phyloP scores from a whole-genome alignment of 2,888 invertebrate genomes.

The Erebia ligea region DNA sequence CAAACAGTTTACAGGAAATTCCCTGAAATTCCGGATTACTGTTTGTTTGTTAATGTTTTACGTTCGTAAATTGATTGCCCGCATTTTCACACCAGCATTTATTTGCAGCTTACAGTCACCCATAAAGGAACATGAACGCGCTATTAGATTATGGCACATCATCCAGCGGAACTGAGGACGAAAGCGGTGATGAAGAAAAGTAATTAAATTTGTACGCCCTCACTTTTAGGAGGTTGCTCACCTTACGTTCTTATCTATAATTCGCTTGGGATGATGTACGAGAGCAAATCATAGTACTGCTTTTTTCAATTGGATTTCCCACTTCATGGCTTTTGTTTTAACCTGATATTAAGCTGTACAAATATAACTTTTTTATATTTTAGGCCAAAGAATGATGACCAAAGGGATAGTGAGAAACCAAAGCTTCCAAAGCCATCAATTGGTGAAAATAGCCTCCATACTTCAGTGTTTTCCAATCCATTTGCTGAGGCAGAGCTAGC shows the following conservation, averaged over 20 bases:
- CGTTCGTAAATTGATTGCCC: too few relatives aligned
- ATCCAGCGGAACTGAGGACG: slow-evolving; percentile 78
- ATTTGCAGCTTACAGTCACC: neutral
- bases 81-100: neutral
- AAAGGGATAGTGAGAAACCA: slow-evolving; percentile 52
- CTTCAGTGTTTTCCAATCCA: slow-evolving; percentile 94
- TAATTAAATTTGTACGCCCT: slow-evolving; percentile 42
- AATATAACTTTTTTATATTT: slow-evolving; percentile 2
- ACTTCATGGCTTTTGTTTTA: too few relatives aligned
- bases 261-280: too few relatives aligned
- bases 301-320: too few relatives aligned
- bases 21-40: too few relatives aligned
- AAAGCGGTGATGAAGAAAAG: slow-evolving; percentile 69
- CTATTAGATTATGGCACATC: slow-evolving; percentile 86
- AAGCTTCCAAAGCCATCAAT: slow-evolving; percentile 87
- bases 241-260: too few relatives aligned
- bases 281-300: too few relatives aligned
- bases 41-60: too few relatives aligned
- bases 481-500: slow-evolving; percentile 93
- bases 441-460: slow-evolving; percentile 80
- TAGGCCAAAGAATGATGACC: slow-evolving; percentile 30
- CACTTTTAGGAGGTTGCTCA: neutral
- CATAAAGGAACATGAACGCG: slow-evolving; percentile 81
- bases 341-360: too few relatives aligned
- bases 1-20: too few relatives aligned